phyloP scores from a whole-genome alignment of 2,888 invertebrate species.

The Herminia tarsipennalis region DNA sequence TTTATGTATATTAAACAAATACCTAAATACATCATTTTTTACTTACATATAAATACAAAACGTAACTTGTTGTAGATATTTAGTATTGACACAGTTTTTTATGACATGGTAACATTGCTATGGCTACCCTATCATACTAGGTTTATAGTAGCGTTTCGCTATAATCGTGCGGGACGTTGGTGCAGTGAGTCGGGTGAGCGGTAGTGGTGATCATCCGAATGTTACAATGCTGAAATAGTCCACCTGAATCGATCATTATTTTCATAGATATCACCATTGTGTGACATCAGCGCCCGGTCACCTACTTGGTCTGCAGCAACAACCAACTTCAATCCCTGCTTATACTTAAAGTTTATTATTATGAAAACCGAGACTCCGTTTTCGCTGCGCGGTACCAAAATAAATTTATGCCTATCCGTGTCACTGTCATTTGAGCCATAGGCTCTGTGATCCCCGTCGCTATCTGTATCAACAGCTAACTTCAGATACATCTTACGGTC shows the following conservation, averaged over 20 bases:
- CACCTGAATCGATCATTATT: constrained; percentile 17
- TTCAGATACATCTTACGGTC: constrained; percentile 45
- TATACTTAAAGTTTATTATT: constrained; percentile 45
- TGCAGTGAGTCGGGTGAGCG: too few relatives aligned
- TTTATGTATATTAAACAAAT: too few relatives aligned
- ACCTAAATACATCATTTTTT: too few relatives aligned
- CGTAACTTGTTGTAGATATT: too few relatives aligned
- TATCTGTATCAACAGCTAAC: constrained; percentile 34
- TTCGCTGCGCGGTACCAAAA: constrained; percentile 41
- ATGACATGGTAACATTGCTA: too few relatives aligned
- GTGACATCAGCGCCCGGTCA: constrained; percentile 42
- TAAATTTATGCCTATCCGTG: constrained; percentile 42
- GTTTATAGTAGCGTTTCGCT: too few relatives aligned
- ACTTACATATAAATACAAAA: too few relatives aligned
- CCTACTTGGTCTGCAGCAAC: constrained; percentile 27
- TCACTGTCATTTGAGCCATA: constrained; percentile 35
- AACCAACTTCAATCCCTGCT: constrained; percentile 45
- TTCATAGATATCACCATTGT: constrained; percentile 27
- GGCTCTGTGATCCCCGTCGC: constrained; percentile 40
- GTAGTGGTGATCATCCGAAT: too few relatives aligned
- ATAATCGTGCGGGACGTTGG: too few relatives aligned
- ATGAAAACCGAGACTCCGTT: constrained; percentile 42
- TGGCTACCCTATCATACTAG: too few relatives aligned
- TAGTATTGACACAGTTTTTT: too few relatives aligned
- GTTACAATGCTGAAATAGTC: constrained; percentile 15